Base-by-base conservation (phyloP, 2,113 vertebrate species). In the Mola mola region DNA sequence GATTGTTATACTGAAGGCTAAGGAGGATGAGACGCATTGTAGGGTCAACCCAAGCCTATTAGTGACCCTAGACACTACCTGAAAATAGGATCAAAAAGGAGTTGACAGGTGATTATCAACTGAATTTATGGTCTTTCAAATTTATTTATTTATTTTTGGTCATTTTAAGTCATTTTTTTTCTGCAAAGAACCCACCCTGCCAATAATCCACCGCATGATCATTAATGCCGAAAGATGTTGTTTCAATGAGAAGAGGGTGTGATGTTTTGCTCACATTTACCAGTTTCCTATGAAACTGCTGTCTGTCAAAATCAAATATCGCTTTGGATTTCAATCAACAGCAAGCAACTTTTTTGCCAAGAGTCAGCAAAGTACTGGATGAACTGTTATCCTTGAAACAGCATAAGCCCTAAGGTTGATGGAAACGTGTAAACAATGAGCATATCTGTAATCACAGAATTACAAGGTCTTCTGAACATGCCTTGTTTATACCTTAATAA, bases 401-500 rank as follows among this genome's bases (percentile, higher is more conserved):
- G 24, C 26, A 21, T 42, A 31, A 17, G 36, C 60, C 55, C 52
- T 13, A 31, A 60, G 69, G 58, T 37, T 42, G 7, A 46, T 3
- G 4, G 37, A 40, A 40, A 8, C 37, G 37, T 40, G 37, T 40
- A n/a, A 40, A 5, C 15, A 61, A n/a, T 16, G 64, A 75, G 41
- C 19, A 22, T 16, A 55, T 72, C 43, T 60, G 61, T 72, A 55
- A 63, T 71, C 65, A 58, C 40, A 25, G 50, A 40, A 40, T 40
- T n/a, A 6, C 15, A 40, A n/a, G 37, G 37, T 40, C 37, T 17
- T n/a, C 37, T 16, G 37, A 40, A n/a, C 15, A n/a, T 17, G 37
- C 16, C 16, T 16, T 40, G 37, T 17, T 29, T 40, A 34, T 13
- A 13, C 31, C 31, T 15, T n/a, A n/a, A n/a, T n/a, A n/a, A n/a